Base-by-base conservation (phyloP, 2,113 vertebrate genomes). In the Phycodurus eques region DNA sequence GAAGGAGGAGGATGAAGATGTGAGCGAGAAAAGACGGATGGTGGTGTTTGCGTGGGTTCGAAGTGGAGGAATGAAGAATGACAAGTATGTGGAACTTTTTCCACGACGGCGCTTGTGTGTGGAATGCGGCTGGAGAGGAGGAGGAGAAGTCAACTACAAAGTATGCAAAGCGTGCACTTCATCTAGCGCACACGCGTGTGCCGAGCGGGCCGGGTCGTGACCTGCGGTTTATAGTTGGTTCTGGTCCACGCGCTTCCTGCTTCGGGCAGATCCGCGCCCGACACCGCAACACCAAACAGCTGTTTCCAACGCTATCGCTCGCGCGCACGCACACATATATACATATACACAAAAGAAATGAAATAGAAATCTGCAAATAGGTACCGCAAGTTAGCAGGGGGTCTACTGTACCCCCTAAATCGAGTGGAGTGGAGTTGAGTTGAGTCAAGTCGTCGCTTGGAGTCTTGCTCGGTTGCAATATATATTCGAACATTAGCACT, bases 81-180 rank as follows among this genome's bases (percentile, higher is more conserved):
- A 91, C 80, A 91, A 90, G 87, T 88, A 93, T 92, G 83, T 85
- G 84, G 86, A 89, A 90, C 84, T 80, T 91, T 91, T 90, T 93
- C 91, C 90, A 92, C 88, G 86, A 82, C 87, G 77, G 80, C 80
- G 85, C 78, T 83, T 88, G 22, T 81, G 77, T 62, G 67, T 82
- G 84, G 86, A 83, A 79, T 83, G 73, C 68, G 80, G 33, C 1
- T 39, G 60, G 67, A 35, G 43, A 61, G 6, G 66, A 47, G 39
- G 17, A 49, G 54, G 51, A 13, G 46, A 44, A 39, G 1, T 33
- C 69, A 53, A 57, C n/a, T 14, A 20, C 27, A 76, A 31, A 60
- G 49, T 65, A 54, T 20, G 27, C 33, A 39, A 49, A 71, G 73
- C n/a, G 27, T 65, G 78, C 73, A 78, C 76, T 77, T 80, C 83